Evolutionary conservation across 2,888 invertebrate species (phyloP).

Genomic region (Tetanocera ferruginea): DNA sequence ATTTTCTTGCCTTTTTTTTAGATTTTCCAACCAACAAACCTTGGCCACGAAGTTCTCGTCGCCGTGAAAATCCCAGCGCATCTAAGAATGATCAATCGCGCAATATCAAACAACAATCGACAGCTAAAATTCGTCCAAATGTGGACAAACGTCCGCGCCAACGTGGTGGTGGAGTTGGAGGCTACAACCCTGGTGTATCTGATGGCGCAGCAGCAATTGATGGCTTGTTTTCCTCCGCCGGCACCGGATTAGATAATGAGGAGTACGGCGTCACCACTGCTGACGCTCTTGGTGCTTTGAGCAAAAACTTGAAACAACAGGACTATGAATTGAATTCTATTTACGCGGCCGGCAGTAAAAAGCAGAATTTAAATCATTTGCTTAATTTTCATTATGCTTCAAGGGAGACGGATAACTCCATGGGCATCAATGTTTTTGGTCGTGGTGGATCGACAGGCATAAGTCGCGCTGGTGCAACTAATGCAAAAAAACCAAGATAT

Average conservation of each 20-base stretch:
- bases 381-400: conserved; percentile 90
- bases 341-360: conserved; percentile 86
- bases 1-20: conserved; percentile 40
- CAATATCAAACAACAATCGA: conserved; percentile 74
- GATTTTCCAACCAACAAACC: conserved; percentile 61
- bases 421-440: conserved; percentile 54
- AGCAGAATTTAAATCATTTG: conserved; percentile 93
- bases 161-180: conserved; percentile 55
- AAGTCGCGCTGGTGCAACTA: conserved; percentile 40
- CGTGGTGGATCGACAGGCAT: conserved; percentile 48
- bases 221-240: conserved; percentile 58
- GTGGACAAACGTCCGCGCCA: conserved; percentile 75
- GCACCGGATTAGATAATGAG: conserved; percentile 65
- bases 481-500: conserved; percentile 75
- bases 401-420: conserved; percentile 69
- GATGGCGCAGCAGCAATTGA: conserved; percentile 68
- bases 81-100: conserved; percentile 75
- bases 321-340: conserved; percentile 83
- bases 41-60: conserved; percentile 61
- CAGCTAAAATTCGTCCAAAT: conserved; percentile 69
- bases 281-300: conserved; percentile 37
- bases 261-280: conserved; percentile 49
- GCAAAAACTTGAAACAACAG: conserved; percentile 49
- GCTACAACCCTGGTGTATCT: conserved; percentile 63
- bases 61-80: conserved; percentile 67